Base-by-base conservation (phyloP, 2,888 invertebrate species). In the Arenicola marina region DNA sequence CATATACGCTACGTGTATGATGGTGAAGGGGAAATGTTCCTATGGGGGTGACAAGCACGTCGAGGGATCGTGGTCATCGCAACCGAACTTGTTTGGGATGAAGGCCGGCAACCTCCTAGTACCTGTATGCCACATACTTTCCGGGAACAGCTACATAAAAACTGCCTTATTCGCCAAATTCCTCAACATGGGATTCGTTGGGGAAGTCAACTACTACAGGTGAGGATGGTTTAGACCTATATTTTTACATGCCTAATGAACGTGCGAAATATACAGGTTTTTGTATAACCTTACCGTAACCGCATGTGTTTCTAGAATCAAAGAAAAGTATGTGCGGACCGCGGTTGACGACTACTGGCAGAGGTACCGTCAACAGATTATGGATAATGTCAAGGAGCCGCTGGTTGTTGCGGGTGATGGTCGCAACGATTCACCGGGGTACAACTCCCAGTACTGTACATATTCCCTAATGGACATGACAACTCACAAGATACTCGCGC, bases 111-210 rank as follows among this genome's bases (percentile, higher is more conserved):
- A 48, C 48, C 15, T 48, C 24, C 48, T 48, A 18, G 48, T 48
- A 7, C 48, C 48, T 18, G 48, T 21, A 18, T 48, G n/a, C n/a
- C n/a, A n/a, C n/a, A n/a, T n/a, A n/a, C n/a, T n/a, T n/a, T n/a
- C n/a, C n/a, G n/a, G n/a, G 48, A 48, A 55, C 21, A 2, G 1
- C 15, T 55, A 1, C n/a, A 26, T 33, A 31, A 55, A 55, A 31
- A 33, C 34, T 32, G 55, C n/a, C 21, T 28, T 55, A n/a, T 33
- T 55, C 21, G 55, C 55, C 55, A 55, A 55, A 1, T 55, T 55
- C 34, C 33, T 55, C 21, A 55, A 55, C n/a, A 21, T 55, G 26
- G 55, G 55, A 55, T 55, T 2, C 26, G 34, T 55, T 31, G 11
- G 34, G n/a, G 21, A 55, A n/a, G 4, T 4, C 3, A 55, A 33